Percentiles rank a stretch among this genome's conserved stretches.
Evolutionary conservation across 2,797 vertebrate species (phyloP).

Genomic region (Leptoclinus maculatus): DNA sequence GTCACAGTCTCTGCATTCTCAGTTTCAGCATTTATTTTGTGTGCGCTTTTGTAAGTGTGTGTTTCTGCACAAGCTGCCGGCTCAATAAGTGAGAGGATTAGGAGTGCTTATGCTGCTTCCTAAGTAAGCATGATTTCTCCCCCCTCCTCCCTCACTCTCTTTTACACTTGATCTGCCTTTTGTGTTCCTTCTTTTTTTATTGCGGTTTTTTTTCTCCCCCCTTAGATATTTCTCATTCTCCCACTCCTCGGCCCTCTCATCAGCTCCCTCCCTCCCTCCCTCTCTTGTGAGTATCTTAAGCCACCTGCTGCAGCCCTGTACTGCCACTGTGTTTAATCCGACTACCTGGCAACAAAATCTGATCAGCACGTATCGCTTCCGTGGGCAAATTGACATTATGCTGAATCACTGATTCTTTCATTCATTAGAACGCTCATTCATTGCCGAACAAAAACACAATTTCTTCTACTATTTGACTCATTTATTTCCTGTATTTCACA

Average conservation of each 20-base stretch:
- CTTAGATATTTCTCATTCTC: background rate
- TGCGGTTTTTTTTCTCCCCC: too few species aligned
- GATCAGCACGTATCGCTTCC: slow-evolving; percentile 53
- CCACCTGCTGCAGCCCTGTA: slow-evolving; percentile 16
- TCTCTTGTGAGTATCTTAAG: background rate
- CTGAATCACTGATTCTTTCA: slow-evolving; percentile 27
- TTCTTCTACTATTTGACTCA: slow-evolving; percentile 26
- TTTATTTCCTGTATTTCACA: slow-evolving; percentile 9
- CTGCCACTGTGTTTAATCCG: slow-evolving; percentile 37
- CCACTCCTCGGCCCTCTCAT: background rate
- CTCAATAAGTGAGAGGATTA: slow-evolving; percentile 70
- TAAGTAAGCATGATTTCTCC: slow-evolving; percentile 60
- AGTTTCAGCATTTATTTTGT: slow-evolving; percentile 6
- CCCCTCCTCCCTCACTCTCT: slow-evolving; percentile 8
- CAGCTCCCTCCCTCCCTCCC: background rate
- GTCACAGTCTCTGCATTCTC: background rate
- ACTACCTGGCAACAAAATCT: slow-evolving; percentile 51
- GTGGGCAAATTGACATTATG: slow-evolving; percentile 52
- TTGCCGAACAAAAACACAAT: slow-evolving; percentile 17
- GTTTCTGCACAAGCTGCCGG: slow-evolving; percentile 34
- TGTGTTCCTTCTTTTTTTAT: background rate
- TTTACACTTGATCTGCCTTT: slow-evolving; percentile 14
- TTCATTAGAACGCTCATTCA: slow-evolving; percentile 16
- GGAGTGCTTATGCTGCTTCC: slow-evolving; percentile 58
- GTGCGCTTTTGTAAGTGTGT: slow-evolving; percentile 20